phyloP scores from a whole-genome alignment of 2,113 vertebrate species.

The Sylvia atricapilla region DNA sequence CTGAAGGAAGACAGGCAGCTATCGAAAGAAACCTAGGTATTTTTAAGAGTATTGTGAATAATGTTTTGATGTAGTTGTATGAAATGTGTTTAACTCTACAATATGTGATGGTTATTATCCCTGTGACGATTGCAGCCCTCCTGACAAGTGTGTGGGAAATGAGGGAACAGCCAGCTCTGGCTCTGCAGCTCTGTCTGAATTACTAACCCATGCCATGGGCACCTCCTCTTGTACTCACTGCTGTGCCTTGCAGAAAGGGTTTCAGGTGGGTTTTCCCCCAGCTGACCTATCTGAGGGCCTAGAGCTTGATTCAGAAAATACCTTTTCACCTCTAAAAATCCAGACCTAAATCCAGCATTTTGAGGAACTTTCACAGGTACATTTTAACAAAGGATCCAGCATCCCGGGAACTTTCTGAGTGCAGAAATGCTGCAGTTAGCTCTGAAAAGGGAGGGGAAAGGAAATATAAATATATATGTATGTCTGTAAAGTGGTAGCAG shows the following conservation, averaged over 20 bases:
- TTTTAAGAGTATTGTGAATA: background rate
- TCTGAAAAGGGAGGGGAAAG: background rate
- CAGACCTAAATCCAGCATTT: background rate
- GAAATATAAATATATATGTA: background rate
- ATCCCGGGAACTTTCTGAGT: background rate
- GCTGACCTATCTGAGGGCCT: background rate
- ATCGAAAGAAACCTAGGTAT: background rate
- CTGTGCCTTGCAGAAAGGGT: background rate
- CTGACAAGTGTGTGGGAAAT: background rate
- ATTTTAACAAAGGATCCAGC: background rate
- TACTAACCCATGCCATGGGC: background rate
- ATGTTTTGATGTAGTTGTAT: background rate
- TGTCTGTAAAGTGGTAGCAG: background rate
- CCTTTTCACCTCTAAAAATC: background rate
- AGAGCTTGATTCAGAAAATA: background rate
- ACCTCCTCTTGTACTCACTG: background rate
- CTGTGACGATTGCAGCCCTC: background rate
- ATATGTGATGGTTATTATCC: background rate
- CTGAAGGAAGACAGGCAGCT: background rate
- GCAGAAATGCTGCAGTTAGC: background rate
- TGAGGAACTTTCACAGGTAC: background rate
- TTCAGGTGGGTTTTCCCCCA: background rate
- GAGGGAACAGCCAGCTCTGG: background rate
- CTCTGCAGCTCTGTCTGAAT: background rate
- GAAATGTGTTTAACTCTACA: background rate